Base-by-base conservation (phyloP, 2,888 invertebrate species). In the Xanthia togata region DNA sequence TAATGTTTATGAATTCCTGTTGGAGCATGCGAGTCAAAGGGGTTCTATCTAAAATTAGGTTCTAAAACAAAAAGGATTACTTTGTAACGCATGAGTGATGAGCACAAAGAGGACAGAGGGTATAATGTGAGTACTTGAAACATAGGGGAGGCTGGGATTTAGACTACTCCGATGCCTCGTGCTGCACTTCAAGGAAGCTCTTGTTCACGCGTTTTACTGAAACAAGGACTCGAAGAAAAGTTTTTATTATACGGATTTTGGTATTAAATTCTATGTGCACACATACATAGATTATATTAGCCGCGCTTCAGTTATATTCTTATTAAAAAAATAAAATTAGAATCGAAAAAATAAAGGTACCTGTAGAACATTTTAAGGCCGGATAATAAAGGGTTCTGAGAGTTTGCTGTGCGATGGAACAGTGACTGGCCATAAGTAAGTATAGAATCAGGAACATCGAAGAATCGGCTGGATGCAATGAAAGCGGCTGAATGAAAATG, bases 21-120 rank as follows among this genome's bases (percentile, higher is more conserved):
- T 47, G 23, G 12, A 23, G 20, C 14, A 41, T 53, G 23, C 47
- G 60, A 70, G 23, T 67, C 69, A 81, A 79, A 83, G 83, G 65
- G 55, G 64, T 63, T 41, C 55, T 9, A 59, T 31, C 62, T 59
- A 26, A 79, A 70, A 70, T 73, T 73, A 47, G 47, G 47, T 83
- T 55, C 59, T 73, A 57, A 55, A 79, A 73, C 59, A 73, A 70
- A 81, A 79, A 79, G 59, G 20, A 69, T 70, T 35, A 60, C 71
- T 83, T 69, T 70, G 65, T 50, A 73, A 50, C 9, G 50, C 41
- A 31, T 35, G 5, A 26, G 26, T 55, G 62, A 62, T 38, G 62
- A 71, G 47, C 55, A 83, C 63, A 83, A 82, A 83, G 84, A 60
- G 53, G 31, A 20, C n/a, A 55, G 9, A 6, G 50, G 47, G 12